Base-by-base conservation (phyloP, 2,888 invertebrate genomes). In the Trilocha varians region DNA sequence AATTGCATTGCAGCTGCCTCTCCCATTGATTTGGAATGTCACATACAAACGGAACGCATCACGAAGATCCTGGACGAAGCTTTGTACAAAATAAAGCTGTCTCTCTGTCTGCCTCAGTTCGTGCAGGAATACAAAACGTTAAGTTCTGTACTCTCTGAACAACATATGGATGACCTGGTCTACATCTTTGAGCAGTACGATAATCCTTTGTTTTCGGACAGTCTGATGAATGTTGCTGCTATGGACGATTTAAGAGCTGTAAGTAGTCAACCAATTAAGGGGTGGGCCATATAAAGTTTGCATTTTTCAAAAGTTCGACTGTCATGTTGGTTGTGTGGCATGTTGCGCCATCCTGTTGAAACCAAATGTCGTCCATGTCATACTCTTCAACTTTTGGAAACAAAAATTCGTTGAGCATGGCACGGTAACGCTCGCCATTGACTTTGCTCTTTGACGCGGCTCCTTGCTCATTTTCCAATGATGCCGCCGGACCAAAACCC, bases 41-140 rank as follows among this genome's bases (percentile, higher is more conserved):
- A 74, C 46, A 88, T 89, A 40, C 87, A 88, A 65, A 74, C 82
- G 2, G 87, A 88, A 44, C 73, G 89, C 17, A 82, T 89, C 37
- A 77, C 85, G 0, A 82, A 82, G 51, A 84, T 88, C 40, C 52
- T 89, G 5, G 77, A 87, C 42, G 86, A 83, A 42, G 69, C 82
- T 0, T 66, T 88, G 3, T 73, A 76, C 41, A 87, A 87, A 53
- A 73, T 83, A 11, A 78, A 80, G 48, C 60, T 88, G n/a, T 71
- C 80, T 1, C 49, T 83, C 4, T 78, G 77, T 43, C 60, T 85
- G 2, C 75, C 80, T 0, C 51, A 61, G 11, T 56, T 82, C 34
- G 80, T 84, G 8, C 68, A 76, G 33, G 82, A 85, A 45, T 82
- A 71, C 49, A 57, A 61, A 11, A 67, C 66, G 2, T 62, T 84